Conservation (phyloP, 1,140 invertebrate genomes). For the Drosophila sechellia region DNA sequence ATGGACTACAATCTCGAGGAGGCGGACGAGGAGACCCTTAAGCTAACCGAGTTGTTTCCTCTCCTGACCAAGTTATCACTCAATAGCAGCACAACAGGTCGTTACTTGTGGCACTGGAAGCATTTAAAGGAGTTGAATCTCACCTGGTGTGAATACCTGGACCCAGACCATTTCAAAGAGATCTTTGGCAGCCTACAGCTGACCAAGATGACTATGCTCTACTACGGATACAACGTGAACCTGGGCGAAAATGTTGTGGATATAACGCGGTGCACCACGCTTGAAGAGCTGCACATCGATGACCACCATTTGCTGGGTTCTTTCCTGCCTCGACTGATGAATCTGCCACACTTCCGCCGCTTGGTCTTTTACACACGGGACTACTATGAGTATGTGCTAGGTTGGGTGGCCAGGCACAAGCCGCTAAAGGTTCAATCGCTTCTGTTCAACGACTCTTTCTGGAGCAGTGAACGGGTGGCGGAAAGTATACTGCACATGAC, state of each 20-base stretch:
- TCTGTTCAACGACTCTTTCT: slow-evolving; percentile 60
- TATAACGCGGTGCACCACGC: slow-evolving; percentile 22
- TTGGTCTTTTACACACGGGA: slow-evolving; percentile 59
- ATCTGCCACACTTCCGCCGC: slow-evolving; percentile 31
- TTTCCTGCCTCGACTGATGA: slow-evolving; percentile 36
- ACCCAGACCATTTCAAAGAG: slow-evolving; percentile 31
- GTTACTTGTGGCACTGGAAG: slow-evolving; percentile 37
- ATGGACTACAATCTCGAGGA: slow-evolving; percentile 16
- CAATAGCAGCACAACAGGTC: slow-evolving; percentile 38
- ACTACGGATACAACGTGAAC: slow-evolving; percentile 50
- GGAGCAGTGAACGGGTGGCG: slow-evolving; percentile 38
- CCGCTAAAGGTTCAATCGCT: slow-evolving; percentile 38
- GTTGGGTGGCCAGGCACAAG: slow-evolving; percentile 8
- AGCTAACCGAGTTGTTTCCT: slow-evolving; percentile 52
- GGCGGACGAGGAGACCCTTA: slow-evolving; percentile 33
- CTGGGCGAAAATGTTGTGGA: slow-evolving; percentile 11
- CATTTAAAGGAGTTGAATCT: slow-evolving; percentile 52
- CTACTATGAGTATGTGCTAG: slow-evolving; percentile 44
- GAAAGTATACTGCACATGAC: slow-evolving; percentile 20
- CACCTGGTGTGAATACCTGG: slow-evolving; percentile 51
- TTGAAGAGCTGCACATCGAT: slow-evolving; percentile 58
- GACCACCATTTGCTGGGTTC: slow-evolving; percentile 58
- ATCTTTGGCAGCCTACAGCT: slow-evolving; percentile 45
- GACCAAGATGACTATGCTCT: slow-evolving; percentile 53
- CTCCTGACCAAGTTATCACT: slow-evolving; percentile 30